Percentiles rank a stretch among this genome's conserved stretches.
These are phyloP conservation scores for Hydrophis major DNA, from an alignment of 2,797 vertebrate genomes.

Conservation along the genomic window DNA sequence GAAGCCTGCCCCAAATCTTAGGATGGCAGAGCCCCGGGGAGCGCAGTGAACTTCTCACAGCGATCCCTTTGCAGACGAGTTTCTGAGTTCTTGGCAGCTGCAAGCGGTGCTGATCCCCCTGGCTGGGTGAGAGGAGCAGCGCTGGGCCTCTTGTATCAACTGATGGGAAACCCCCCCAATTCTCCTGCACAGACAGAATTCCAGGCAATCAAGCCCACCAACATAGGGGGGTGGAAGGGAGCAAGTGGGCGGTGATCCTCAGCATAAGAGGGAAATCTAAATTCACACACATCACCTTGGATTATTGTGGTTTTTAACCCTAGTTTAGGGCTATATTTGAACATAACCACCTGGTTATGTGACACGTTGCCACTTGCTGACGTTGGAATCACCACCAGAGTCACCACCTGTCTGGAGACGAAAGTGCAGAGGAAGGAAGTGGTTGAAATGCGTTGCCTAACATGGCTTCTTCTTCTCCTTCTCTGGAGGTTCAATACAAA, in stretches of 20 bases:
- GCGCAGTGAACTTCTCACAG: not conserved
- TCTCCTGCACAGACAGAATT: not conserved
- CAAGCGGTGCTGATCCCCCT: not conserved
- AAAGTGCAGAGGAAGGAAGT: not conserved
- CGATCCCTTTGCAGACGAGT: not conserved
- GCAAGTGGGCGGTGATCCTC: not conserved
- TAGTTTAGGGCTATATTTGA: not conserved
- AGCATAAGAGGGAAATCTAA: not conserved
- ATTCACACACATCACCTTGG: not conserved
- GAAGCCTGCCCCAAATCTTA: not conserved
- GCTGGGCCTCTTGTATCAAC: not conserved
- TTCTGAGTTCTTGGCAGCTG: not conserved
- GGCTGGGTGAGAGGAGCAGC: not conserved
- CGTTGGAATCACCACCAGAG: not conserved
- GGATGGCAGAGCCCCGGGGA: not conserved
- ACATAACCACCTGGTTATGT: not conserved
- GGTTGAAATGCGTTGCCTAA: not conserved
- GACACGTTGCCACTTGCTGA: not conserved
- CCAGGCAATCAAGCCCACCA: not conserved
- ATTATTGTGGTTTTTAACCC: not conserved
- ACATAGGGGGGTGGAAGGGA: not conserved
- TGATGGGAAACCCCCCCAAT: not conserved
- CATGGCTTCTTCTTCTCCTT: not conserved
- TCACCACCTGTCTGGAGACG: no score
- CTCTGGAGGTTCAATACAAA: not conserved